phyloP scores from a whole-genome alignment of 2,113 vertebrate species.

The Epinephelus fuscoguttatus region DNA sequence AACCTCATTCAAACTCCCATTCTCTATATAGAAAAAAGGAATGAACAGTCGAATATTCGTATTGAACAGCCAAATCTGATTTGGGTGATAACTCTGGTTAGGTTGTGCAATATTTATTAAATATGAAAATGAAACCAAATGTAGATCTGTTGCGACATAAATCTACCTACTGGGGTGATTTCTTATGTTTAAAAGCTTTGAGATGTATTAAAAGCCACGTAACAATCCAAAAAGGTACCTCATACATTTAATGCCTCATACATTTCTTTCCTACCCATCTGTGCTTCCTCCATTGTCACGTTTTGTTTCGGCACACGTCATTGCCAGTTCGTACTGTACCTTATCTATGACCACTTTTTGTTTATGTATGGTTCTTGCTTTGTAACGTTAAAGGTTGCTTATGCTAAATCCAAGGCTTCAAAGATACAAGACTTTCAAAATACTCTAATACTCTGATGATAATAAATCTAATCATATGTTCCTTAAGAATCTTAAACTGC shows the following conservation, averaged over 20 bases:
- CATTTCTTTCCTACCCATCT: not conserved
- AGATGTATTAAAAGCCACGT: not conserved
- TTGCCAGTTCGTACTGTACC: not conserved
- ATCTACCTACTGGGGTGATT: not conserved
- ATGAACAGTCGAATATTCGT: too few relatives aligned
- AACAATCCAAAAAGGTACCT: not conserved
- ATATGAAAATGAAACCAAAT: not conserved
- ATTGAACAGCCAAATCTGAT: too few relatives aligned
- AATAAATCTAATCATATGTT: not conserved
- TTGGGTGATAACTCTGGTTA: too few relatives aligned
- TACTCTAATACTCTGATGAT: not conserved
- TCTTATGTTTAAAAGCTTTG: not conserved
- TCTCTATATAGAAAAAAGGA: too few relatives aligned
- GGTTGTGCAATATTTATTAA: too few relatives aligned
- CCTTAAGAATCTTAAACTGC: not conserved
- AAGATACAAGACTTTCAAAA: constrained; percentile 16
- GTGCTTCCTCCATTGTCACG: not conserved
- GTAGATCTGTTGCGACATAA: not conserved
- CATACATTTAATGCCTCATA: not conserved
- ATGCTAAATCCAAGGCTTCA: constrained; percentile 11
- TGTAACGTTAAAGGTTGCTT: not conserved
- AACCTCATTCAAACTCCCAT: not conserved
- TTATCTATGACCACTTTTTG: not conserved
- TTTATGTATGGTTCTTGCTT: not conserved
- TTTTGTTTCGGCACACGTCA: not conserved